Evolutionary conservation across 2,113 vertebrate species (phyloP).

Genomic region (Perca fluviatilis): DNA sequence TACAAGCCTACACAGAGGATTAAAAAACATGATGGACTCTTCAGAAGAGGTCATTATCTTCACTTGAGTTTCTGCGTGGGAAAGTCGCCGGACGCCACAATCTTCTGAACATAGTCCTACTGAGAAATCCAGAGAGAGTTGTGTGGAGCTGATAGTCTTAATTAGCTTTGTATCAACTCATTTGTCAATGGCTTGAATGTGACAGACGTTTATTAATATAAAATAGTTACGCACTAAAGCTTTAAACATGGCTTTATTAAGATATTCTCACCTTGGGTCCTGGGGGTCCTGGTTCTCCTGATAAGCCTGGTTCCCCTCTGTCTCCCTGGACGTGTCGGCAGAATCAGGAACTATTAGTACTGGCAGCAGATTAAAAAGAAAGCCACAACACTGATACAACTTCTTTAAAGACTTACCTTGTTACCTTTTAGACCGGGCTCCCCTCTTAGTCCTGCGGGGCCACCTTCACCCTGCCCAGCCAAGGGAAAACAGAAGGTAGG

Average conservation of each 20-base stretch:
- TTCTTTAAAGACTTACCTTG: slow-evolving; percentile 62
- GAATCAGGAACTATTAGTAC: neutral
- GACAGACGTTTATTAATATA: too few species aligned
- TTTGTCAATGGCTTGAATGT: too few species aligned
- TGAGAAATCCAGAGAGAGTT: too few species aligned
- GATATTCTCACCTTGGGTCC: slow-evolving; percentile 75
- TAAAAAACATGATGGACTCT: too few species aligned
- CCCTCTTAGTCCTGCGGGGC: slow-evolving; percentile 75
- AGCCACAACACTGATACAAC: neutral
- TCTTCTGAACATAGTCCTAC: too few species aligned
- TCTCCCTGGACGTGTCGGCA: slow-evolving; percentile 77
- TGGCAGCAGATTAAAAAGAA: neutral
- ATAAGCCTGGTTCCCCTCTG: slow-evolving; percentile 71
- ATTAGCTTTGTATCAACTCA: too few species aligned
- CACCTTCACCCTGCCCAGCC: slow-evolving; percentile 76
- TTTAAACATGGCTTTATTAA: neutral
- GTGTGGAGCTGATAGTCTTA: too few species aligned
- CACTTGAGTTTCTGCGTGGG: too few species aligned
- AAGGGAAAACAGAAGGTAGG: neutral
- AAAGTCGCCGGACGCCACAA: too few species aligned
- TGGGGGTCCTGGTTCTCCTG: slow-evolving; percentile 70
- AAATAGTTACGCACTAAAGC: too few species aligned
- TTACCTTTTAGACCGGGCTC: slow-evolving; percentile 71
- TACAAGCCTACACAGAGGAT: too few species aligned
- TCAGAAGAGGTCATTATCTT: too few species aligned